Conservation (phyloP, 2,113 vertebrate genomes). For the Mola mola region DNA sequence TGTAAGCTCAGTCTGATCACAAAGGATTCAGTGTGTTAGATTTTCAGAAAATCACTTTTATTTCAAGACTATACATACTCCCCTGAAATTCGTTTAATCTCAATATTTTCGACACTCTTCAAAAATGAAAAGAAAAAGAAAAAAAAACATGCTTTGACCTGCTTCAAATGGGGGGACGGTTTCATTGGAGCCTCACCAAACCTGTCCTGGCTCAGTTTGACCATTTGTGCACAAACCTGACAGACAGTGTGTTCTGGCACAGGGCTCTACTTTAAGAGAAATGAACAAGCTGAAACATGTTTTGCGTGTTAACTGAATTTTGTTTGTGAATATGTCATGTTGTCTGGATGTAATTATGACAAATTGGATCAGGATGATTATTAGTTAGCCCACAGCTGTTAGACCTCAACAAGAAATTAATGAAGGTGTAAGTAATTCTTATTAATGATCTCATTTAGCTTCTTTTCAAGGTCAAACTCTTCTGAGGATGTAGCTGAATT, state of each 20-base stretch:
- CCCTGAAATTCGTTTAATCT: conserved; percentile 31
- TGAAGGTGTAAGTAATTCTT: too few relatives aligned
- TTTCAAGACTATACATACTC: conserved; percentile 23
- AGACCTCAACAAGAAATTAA: too few relatives aligned
- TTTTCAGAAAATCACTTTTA: conserved; percentile 26
- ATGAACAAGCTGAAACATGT: conserved; percentile 2
- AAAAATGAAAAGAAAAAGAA: conserved; percentile 16
- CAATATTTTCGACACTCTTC: conserved; percentile 35
- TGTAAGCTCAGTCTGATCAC: conserved; percentile 30
- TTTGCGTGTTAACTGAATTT: not conserved
- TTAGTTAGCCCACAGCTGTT: conserved; percentile 12
- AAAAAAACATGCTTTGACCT: conserved; percentile 45
- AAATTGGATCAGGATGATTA: conserved; percentile 15
- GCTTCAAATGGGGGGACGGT: not conserved
- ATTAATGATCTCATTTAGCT: not conserved
- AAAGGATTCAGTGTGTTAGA: conserved; percentile 25
- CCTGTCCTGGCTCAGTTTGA: conserved; percentile 27
- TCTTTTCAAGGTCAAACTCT: not conserved
- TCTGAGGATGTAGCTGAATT: conserved; percentile 3
- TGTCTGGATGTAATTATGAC: conserved; percentile 21
- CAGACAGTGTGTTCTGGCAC: conserved; percentile 26
- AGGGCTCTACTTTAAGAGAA: conserved; percentile 12
- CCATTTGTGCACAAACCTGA: conserved; percentile 35
- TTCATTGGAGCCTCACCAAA: conserved; percentile 34
- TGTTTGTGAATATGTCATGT: conserved; percentile 6